Percentiles rank a stretch among this genome's conserved stretches.
These are phyloP conservation scores for Centropus bengalensis DNA, from an alignment of 2,113 vertebrate species.

Conservation along the genomic window DNA sequence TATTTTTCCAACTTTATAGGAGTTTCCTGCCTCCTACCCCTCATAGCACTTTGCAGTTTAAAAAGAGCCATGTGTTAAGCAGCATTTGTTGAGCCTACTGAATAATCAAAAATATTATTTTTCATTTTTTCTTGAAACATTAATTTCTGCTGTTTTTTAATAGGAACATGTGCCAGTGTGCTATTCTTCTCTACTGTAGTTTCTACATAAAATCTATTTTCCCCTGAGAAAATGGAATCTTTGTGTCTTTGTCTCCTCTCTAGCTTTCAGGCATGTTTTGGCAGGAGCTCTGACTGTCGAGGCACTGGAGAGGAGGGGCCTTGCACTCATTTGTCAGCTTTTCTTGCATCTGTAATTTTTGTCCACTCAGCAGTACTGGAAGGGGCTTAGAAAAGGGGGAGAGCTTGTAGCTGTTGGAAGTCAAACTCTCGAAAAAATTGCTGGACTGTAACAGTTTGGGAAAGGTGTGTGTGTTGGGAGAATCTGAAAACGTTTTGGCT, in stretches of 20 bases:
- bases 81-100: conserved; percentile 42
- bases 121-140: conserved; percentile 44
- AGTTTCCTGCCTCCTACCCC: not conserved
- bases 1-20: conserved; percentile 25
- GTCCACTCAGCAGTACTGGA: conserved; percentile 81
- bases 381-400: conserved; percentile 72
- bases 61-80: conserved; percentile 30
- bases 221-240: conserved; percentile 77
- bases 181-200: conserved; percentile 58
- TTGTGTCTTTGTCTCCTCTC: conserved; percentile 89
- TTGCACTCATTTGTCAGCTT: conserved; percentile 76
- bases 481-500: not conserved
- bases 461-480: not conserved
- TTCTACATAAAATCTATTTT: conserved; percentile 71
- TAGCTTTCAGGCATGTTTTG: conserved; percentile 85
- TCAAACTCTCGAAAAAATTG: conserved; percentile 59
- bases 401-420: conserved; percentile 60
- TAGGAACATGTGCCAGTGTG: conserved; percentile 2
- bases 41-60: not conserved
- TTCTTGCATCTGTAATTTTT: conserved; percentile 81
- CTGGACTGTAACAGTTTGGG: conserved; percentile 11
- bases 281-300: conserved; percentile 78
- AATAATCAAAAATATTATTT: conserved; percentile 54
- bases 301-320: conserved; percentile 71
- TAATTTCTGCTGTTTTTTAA: conserved; percentile 32